Conservation (phyloP, 2,797 vertebrate species). For the Poeciliopsis presidionis region DNA sequence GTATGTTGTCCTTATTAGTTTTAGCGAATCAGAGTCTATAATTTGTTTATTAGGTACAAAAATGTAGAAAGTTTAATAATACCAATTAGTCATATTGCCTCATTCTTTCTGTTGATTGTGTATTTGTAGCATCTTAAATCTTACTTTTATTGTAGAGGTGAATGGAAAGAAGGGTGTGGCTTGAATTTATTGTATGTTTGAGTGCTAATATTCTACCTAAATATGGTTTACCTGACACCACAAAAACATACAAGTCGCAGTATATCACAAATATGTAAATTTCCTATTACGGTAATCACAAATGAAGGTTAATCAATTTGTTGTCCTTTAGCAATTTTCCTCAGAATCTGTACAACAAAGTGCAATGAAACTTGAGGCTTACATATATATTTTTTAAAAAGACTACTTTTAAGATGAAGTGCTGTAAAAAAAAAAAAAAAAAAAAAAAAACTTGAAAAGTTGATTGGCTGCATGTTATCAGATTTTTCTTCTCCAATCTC, state of each 20-base stretch:
- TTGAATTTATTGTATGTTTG: slow-evolving; percentile 34
- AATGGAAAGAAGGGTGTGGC: slow-evolving; percentile 4
- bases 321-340: slow-evolving; percentile 18
- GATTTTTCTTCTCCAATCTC: slow-evolving; percentile 68
- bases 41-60: slow-evolving; percentile 37
- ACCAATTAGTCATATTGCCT: slow-evolving; percentile 51
- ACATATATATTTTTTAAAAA: slow-evolving; percentile 6
- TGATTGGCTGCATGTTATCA: slow-evolving; percentile 77
- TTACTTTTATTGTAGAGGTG: slow-evolving; percentile 3
- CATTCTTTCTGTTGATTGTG: slow-evolving; percentile 36
- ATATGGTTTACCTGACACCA: slow-evolving; percentile 18
- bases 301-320: slow-evolving; percentile 30
- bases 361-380: slow-evolving; percentile 55
- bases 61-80: slow-evolving; percentile 41
- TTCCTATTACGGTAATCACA: slow-evolving; percentile 5
- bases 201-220: slow-evolving; percentile 25
- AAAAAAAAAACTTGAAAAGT: slow-evolving; percentile 34
- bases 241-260: slow-evolving; percentile 14
- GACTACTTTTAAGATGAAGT: slow-evolving; percentile 30
- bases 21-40: slow-evolving; percentile 42
- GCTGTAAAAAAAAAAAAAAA: slow-evolving; percentile 58
- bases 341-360: slow-evolving; percentile 37
- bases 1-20: slow-evolving; percentile 60
- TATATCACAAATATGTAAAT: slow-evolving; percentile 4
- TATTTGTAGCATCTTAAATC: slow-evolving; percentile 32